A percentile compares a stretch with the other conserved stretches of the same genome.
These are phyloP conservation scores for Glaucidium brasilianum DNA, from an alignment of 2,113 vertebrate species.

Conservation along the genomic window DNA sequence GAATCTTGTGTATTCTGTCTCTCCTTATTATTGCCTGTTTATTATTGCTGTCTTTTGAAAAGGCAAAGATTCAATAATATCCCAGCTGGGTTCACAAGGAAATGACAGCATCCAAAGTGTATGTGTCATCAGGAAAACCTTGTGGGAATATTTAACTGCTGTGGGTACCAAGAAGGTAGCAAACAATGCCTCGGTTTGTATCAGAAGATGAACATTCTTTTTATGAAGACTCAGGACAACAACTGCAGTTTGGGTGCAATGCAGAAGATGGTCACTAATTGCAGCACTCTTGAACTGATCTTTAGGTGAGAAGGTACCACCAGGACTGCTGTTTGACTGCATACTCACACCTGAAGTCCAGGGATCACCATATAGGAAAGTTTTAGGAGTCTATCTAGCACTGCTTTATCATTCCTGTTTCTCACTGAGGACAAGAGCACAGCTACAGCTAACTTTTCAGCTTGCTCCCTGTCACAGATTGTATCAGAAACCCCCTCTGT, in stretches of 20 bases:
- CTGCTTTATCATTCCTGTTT: background rate
- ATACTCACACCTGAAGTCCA: background rate
- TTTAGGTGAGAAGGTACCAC: background rate
- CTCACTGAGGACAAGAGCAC: background rate
- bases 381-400: background rate
- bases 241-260: background rate
- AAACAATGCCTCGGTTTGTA: background rate
- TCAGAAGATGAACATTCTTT: background rate
- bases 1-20: background rate
- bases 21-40: background rate
- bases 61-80: background rate
- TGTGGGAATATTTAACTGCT: background rate
- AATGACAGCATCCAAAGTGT: background rate
- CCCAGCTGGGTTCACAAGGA: background rate
- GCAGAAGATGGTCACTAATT: background rate
- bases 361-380: background rate
- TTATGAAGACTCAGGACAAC: background rate
- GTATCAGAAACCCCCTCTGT: background rate
- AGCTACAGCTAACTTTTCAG: background rate
- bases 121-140: background rate
- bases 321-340: background rate
- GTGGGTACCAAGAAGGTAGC: background rate
- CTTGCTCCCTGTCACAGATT: background rate
- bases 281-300: background rate
- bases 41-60: background rate